These are phyloP conservation scores for Drosophila paulistorum DNA, from an alignment of 1,140 invertebrate genomes.

Conservation along the genomic window DNA sequence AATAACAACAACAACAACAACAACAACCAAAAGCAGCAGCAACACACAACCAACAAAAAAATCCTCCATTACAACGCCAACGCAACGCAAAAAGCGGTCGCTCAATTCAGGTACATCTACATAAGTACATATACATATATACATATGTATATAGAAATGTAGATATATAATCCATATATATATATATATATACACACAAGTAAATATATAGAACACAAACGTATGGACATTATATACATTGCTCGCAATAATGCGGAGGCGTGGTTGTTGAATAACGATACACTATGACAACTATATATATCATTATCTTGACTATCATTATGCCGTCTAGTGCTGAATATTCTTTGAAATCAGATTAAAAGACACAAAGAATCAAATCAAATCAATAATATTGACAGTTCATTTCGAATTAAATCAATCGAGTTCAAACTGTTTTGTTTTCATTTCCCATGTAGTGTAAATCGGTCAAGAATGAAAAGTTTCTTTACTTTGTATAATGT, in stretches of 20 bases:
- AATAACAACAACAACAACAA: background rate
- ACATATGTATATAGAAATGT: background rate
- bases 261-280: background rate
- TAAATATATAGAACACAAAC: conserved; percentile 2
- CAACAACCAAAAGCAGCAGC: conserved; percentile 28
- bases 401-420: too few relatives aligned
- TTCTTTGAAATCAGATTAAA: too few relatives aligned
- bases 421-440: too few relatives aligned
- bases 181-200: conserved; percentile 1
- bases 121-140: conserved; percentile 2
- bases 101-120: conserved; percentile 19
- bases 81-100: conserved; percentile 35
- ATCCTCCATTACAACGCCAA: conserved; percentile 48
- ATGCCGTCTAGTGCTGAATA: too few relatives aligned
- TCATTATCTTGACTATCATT: too few relatives aligned
- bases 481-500: too few relatives aligned
- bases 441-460: too few relatives aligned
- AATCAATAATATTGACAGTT: too few relatives aligned
- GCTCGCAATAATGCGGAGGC: background rate
- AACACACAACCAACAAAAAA: background rate
- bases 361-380: too few relatives aligned
- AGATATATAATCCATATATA: background rate
- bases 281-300: too few relatives aligned
- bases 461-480: too few relatives aligned
- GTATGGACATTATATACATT: background rate